Evolutionary conservation across 2,113 vertebrate genomes (phyloP), one percentile per base, ranked within the genome.

Genomic region (Pachyramphus minor): DNA sequence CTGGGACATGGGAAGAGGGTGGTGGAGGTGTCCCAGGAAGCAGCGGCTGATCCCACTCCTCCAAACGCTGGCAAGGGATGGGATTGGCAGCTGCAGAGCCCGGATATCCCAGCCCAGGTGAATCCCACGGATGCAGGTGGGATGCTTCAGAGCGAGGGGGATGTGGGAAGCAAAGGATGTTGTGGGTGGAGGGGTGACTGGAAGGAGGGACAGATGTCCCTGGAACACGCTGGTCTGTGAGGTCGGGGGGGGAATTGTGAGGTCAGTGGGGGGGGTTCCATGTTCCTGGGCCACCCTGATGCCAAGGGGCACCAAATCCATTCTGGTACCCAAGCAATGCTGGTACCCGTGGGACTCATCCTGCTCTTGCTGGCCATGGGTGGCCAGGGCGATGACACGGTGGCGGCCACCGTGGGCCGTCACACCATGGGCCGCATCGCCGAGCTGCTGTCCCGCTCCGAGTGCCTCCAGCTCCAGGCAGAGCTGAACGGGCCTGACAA

Each of bases 361-460:
- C 84, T 95, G 64, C 81, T 96, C 16, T 3, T 80, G 81, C 53
- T 96, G 80, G 55, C 7, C 0, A 1, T 0, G 2, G 5, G 53
- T 0, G 42, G 56, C 53, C 8, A 1, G 0, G 6, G 78, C 1
- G 58, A 93, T 6, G 94, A 95, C n/a, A 23, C 59, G 1, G 96
- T 67, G 74, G 96, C 77, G 0, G 97, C 97, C 62, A 80, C 63
- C 6, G 90, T 98, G 69, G 98, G 98, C 6, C 53, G 22, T 3
- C 98, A 98, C 93, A 85, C 87, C 42, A 92, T 98, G 42, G 53
- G 67, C 52, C 98, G 98, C 52, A 93, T 98, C 15, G 93, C 96
- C 0, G 96, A 97, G 74, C 93, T 98, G 50, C 93, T 98, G 55
- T 93, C 96, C 23, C 22, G 52, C 0, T 81, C 97, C 5, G 97